A percentile compares a stretch with the other conserved stretches of the same genome.
Conservation (phyloP, 1,140 invertebrate species). For the Epicauta chinensis region DNA sequence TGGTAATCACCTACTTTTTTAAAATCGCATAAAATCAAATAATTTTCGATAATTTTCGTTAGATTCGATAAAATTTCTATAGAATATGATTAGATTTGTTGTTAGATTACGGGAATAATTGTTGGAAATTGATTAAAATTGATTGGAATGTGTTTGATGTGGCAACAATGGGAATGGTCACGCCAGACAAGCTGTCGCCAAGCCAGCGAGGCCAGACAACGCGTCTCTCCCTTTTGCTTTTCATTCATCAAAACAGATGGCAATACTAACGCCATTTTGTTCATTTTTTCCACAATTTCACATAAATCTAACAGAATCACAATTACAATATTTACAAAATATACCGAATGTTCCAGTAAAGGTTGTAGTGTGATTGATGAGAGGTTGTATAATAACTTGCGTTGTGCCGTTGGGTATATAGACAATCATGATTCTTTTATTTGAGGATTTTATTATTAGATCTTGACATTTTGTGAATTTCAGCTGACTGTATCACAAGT, state of each 20-base stretch:
- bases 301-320: no score
- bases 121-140: background rate
- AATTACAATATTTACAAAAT: no score
- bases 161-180: constrained; percentile 64
- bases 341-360: no score
- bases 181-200: constrained; percentile 86
- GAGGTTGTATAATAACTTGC: no score
- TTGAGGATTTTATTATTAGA: background rate
- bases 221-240: constrained; percentile 51
- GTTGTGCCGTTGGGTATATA: no score
- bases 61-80: no score
- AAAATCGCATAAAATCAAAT: background rate
- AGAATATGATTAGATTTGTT: no score
- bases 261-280: constrained; percentile 11
- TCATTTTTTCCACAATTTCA: no score
- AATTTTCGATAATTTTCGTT: no score
- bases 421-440: no score
- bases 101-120: no score
- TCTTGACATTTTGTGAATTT: background rate
- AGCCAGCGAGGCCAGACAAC: constrained; percentile 60
- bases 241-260: constrained; percentile 33
- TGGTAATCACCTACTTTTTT: constrained; percentile 20
- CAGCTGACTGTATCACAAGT: background rate
- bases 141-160: constrained; percentile 48
- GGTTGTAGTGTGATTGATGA: no score